Evolutionary conservation across 2,113 vertebrate species (phyloP).

Genomic region (human (Homo sapiens)): GRCh38 chr1:58106501-58107000

Average conservation of each 20-base stretch:
- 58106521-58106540: not conserved
- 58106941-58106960: no score
- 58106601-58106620: not conserved
- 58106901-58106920: not conserved
- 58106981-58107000: not conserved
- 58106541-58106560: not conserved
- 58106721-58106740: not conserved
- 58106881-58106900: rapidly evolving
- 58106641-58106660: not conserved
- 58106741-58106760: not conserved
- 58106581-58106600: not conserved
- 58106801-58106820: not conserved
- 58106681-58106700: not conserved
- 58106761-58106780: not conserved
- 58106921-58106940: not conserved
- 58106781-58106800: not conserved
- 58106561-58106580: not conserved
- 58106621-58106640: not conserved
- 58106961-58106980: not conserved
- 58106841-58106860: not conserved
- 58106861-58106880: rapidly evolving
- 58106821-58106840: not conserved
- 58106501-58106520: not conserved
- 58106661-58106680: not conserved
- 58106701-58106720: not conserved